Evolutionary conservation across 2,888 invertebrate genomes (phyloP), one percentile per base, ranked within the genome.

Genomic region (Aromia moschata): DNA sequence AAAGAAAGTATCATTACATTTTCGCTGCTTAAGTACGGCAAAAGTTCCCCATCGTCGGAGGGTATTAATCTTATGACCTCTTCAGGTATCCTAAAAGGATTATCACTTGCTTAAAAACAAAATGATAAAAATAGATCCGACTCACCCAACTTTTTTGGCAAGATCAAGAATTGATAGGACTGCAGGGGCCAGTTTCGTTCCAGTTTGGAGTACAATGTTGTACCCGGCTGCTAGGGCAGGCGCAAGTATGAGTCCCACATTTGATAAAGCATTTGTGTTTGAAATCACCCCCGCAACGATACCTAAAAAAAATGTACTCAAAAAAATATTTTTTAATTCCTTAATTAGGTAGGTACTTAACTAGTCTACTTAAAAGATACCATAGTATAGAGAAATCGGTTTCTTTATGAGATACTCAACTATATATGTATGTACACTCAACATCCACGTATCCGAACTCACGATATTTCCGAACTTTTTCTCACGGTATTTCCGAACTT

Each of bases 141-240:
- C 70, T 68, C 73, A 81, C 79, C 84, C 84, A 30, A 82, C 82
- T 73, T 82, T 79, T 46, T 74, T 71, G 66, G 82, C 83, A 14
- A 84, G 73, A 60, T 84, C 82, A 40, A 81, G 79, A 57, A 85
- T 73, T 43, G 83, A 75, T 33, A 80, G 71, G 4, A 80, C 80
- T 49, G 80, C 72, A 11, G 82, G 74, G 14, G 80, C 72, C 1
- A 83, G 78, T 65, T 78, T 76, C 1, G 79, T 74, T 14, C 80
- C 80, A 10, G 82, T 80, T 62, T 82, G 80, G n/a, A 84, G 70
- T 10, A 83, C 73, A 11, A 84, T 78, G 30, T 80, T 79, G 70
- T 82, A 82, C 14, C 84, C 84, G 72, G 81, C 80, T 14, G 84
- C 84, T 52, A 85, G 70, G 15, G 83, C 82, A 25, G 84, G 82